These are phyloP conservation scores for Apeltes quadracus DNA, from an alignment of 2,113 vertebrate genomes.

Conservation along the genomic window DNA sequence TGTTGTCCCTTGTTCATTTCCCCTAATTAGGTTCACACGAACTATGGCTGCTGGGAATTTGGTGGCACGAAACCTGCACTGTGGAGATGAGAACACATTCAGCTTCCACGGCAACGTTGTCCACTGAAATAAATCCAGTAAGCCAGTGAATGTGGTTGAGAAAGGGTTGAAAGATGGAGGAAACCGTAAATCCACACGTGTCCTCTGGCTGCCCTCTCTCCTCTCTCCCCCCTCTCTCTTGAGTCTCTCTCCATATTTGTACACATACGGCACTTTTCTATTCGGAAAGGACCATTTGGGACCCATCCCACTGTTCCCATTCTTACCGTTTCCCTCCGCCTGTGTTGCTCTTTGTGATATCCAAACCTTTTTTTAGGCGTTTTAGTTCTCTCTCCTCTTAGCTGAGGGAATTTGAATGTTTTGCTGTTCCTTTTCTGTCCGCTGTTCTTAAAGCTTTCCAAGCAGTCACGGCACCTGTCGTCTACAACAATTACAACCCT, in stretches of 20 bases:
- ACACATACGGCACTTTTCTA: not conserved
- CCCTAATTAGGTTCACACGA: constrained; percentile 39
- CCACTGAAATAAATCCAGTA: constrained; percentile 21
- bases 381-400: not conserved
- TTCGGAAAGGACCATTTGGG: not conserved
- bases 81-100: constrained; percentile 48
- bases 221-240: not conserved
- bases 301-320: not conserved
- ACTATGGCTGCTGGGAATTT: constrained; percentile 31
- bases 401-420: not conserved
- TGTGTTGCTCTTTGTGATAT: not conserved
- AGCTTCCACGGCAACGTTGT: constrained; percentile 18
- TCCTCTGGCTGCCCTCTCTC: not conserved
- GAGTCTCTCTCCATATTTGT: not conserved
- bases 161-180: constrained; percentile 27
- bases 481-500: not conserved
- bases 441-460: not conserved
- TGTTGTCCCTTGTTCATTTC: constrained; percentile 52
- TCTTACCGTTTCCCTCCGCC: not conserved
- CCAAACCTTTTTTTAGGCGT: no score
- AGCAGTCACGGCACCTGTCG: not conserved
- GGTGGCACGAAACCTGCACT: constrained; percentile 31
- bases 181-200: constrained; percentile 31
- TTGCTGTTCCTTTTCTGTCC: not conserved
- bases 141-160: not conserved